phyloP scores from a whole-genome alignment of 2,888 invertebrate genomes.

The Habroteleia sp. region DNA sequence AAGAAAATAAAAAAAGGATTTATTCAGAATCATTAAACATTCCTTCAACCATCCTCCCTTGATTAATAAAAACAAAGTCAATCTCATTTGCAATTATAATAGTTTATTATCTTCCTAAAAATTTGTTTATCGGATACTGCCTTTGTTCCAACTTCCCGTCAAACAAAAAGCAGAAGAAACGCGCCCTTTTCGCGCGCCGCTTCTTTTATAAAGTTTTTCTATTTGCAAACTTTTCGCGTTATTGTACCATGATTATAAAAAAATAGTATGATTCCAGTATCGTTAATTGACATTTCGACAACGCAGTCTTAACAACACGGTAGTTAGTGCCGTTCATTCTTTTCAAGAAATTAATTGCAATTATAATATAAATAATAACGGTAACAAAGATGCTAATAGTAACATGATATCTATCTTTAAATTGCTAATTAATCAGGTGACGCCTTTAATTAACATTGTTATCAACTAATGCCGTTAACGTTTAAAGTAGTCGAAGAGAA shows the following conservation, averaged over 20 bases:
- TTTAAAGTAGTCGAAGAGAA: too few relatives aligned
- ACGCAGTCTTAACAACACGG: slow-evolving; percentile 24
- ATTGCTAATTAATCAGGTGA: too few relatives aligned
- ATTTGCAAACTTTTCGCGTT: slow-evolving; percentile 27
- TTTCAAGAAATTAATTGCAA: neutral
- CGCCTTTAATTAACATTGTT: slow-evolving; percentile 6
- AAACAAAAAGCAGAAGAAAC: slow-evolving; percentile 20
- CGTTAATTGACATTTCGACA: slow-evolving; percentile 44
- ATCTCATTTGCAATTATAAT: slow-evolving; percentile 25
- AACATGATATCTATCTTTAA: too few relatives aligned
- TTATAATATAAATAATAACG: slow-evolving; percentile 67
- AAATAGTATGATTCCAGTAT: slow-evolving; percentile 44
- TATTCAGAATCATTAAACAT: neutral
- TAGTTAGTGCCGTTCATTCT: slow-evolving; percentile 40
- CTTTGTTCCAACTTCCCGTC: neutral
- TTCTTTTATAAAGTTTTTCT: slow-evolving; percentile 13
- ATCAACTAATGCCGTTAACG: neutral
- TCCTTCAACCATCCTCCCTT: neutral
- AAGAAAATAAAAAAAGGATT: slow-evolving; percentile 33
- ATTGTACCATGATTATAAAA: slow-evolving; percentile 44
- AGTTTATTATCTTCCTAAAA: slow-evolving; percentile 27
- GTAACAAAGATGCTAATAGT: slow-evolving; percentile 3
- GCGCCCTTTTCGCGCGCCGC: neutral
- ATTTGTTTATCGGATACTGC: slow-evolving; percentile 16
- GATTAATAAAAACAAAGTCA: slow-evolving; percentile 27